Conservation (phyloP, 1,140 invertebrate genomes). For the Aradophagus sp. region DNA sequence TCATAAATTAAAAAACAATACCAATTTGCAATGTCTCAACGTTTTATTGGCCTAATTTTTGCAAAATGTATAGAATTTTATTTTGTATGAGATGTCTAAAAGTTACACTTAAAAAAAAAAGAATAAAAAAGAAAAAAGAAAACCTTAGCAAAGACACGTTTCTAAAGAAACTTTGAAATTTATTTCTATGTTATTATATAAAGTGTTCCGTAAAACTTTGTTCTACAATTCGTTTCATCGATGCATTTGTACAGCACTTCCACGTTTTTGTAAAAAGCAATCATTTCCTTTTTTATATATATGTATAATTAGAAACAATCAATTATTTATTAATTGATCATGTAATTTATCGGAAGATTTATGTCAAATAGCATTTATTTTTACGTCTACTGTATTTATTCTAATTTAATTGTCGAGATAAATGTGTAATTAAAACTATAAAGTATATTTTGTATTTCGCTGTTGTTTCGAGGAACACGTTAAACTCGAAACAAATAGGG, state of each 20-base stretch:
- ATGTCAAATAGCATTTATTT: slow-evolving; percentile 38
- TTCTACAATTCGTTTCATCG: slow-evolving; percentile 4
- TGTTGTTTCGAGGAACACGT: slow-evolving; percentile 27
- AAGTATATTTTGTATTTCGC: slow-evolving; percentile 48
- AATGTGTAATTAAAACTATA: slow-evolving; percentile 44
- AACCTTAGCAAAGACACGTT: too few relatives aligned
- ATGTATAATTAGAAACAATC: slow-evolving; percentile 4
- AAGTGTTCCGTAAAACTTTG: slow-evolving; percentile 19
- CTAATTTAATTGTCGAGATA: slow-evolving; percentile 47
- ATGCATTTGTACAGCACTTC: slow-evolving; percentile 43
- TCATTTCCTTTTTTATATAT: slow-evolving; percentile 10
- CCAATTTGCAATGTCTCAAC: too few relatives aligned
- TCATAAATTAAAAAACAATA: background rate
- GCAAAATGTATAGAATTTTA: slow-evolving; percentile 28
- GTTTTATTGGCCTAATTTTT: slow-evolving; percentile 1
- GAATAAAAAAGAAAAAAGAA: too few relatives aligned
- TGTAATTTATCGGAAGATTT: slow-evolving; percentile 25
- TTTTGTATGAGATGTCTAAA: slow-evolving; percentile 14
- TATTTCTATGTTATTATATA: slow-evolving; percentile 2
- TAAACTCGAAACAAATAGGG: slow-evolving; percentile 33
- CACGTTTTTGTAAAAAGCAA: slow-evolving; percentile 16
- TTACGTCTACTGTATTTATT: slow-evolving; percentile 48
- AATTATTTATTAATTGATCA: slow-evolving; percentile 15
- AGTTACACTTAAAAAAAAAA: too few relatives aligned
- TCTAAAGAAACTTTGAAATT: slow-evolving; percentile 6